Conservation (phyloP, 2,888 invertebrate species). For the Sphaerophoria taeniata region DNA sequence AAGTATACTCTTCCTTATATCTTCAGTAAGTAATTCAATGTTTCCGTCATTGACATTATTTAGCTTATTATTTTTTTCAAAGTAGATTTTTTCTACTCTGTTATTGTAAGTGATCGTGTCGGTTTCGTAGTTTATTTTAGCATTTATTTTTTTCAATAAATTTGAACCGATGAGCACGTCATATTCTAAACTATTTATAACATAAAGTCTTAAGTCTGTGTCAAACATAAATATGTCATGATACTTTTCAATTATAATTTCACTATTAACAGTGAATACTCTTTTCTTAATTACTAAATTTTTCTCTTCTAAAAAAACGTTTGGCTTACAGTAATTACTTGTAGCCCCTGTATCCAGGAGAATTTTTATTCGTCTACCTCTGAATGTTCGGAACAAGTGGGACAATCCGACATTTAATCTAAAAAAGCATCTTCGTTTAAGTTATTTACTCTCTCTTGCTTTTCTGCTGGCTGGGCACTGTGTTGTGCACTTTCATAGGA, state of each 20-base stretch:
- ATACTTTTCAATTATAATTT: not conserved
- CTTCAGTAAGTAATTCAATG: too few species aligned
- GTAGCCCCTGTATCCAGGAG: not conserved
- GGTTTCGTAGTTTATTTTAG: not conserved
- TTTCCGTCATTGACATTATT: too few species aligned
- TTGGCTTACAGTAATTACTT: not conserved
- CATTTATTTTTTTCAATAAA: slow-evolving; percentile 3
- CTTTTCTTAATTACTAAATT: not conserved
- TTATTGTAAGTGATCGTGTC: not conserved
- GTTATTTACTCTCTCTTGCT: too few species aligned
- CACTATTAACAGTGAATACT: not conserved
- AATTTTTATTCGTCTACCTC: too few species aligned
- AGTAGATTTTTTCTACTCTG: not conserved
- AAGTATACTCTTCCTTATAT: too few species aligned
- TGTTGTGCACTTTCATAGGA: too few species aligned
- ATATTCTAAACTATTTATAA: not conserved
- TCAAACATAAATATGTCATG: not conserved
- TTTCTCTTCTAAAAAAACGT: not conserved
- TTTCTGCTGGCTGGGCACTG: too few species aligned
- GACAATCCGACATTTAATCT: not conserved
- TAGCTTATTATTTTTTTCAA: not conserved
- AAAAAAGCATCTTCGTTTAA: too few species aligned
- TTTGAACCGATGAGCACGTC: not conserved
- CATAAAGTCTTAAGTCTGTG: not conserved
- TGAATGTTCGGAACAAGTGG: too few species aligned